A percentile compares a stretch with the other conserved stretches of the same genome.
Evolutionary conservation across 2,888 invertebrate genomes (phyloP).

Genomic region (Teleiodes luculella): DNA sequence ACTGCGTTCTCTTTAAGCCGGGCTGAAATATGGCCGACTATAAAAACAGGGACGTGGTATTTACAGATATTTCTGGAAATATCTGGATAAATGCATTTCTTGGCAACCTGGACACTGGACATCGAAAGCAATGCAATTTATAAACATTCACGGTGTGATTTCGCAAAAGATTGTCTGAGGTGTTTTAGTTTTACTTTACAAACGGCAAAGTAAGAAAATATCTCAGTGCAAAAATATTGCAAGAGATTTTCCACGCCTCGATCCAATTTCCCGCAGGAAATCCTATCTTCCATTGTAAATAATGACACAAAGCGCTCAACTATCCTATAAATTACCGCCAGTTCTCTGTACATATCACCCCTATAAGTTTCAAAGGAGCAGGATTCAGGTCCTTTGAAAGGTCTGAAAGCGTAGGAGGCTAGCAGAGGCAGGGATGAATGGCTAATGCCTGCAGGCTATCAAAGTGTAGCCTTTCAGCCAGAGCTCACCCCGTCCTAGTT

Average conservation of each 20-base stretch:
- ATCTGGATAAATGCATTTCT: constrained; percentile 34
- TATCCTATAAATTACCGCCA: too few relatives aligned
- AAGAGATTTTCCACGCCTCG: background rate
- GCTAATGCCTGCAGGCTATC: constrained; percentile 41
- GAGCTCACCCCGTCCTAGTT: constrained; percentile 2
- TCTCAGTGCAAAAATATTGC: background rate
- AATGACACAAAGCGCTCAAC: too few relatives aligned
- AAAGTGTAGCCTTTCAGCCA: constrained; percentile 28
- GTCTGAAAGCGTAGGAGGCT: constrained; percentile 37
- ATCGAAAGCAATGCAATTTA: background rate
- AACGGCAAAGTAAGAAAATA: too few relatives aligned
- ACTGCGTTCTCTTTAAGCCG: background rate
- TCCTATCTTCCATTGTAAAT: too few relatives aligned
- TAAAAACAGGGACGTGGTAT: constrained; percentile 7
- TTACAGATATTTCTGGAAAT: constrained; percentile 25
- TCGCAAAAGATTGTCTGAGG: background rate
- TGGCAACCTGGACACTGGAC: constrained; percentile 28
- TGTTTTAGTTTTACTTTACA: too few relatives aligned
- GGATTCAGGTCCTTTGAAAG: constrained; percentile 23
- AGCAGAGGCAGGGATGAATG: constrained; percentile 34
- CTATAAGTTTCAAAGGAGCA: background rate
- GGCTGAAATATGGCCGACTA: constrained; percentile 12
- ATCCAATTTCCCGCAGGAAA: background rate
- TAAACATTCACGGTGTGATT: background rate
- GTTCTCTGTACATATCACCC: background rate